These are phyloP conservation scores for Nycticebus coucang DNA, from an alignment of 2,113 vertebrate species.

Conservation along the genomic window DNA sequence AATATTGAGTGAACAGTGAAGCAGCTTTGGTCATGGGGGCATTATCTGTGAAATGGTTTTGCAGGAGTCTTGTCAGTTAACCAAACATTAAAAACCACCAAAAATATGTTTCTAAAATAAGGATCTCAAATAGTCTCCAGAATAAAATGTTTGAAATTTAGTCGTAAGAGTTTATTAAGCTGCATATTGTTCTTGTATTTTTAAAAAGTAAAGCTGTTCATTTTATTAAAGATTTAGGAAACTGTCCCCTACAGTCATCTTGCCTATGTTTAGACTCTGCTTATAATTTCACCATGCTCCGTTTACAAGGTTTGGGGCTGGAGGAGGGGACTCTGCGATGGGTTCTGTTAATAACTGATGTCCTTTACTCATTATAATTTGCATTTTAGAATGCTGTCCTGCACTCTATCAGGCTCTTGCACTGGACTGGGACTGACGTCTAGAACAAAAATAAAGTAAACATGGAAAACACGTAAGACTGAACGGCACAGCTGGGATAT, in stretches of 20 bases:
- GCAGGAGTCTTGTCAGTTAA: not conserved
- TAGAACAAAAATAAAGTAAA: constrained; percentile 49
- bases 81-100: not conserved
- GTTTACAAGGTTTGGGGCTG: not conserved
- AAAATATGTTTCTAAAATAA: not conserved
- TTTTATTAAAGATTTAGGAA: not conserved
- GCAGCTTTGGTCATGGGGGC: not conserved
- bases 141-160: not conserved
- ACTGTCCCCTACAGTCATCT: not conserved
- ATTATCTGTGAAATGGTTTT: not conserved
- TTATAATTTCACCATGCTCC: not conserved
- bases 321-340: not conserved
- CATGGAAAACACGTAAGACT: not conserved
- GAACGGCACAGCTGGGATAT: not conserved
- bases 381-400: constrained; percentile 52
- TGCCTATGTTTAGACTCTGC: not conserved
- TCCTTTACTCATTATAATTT: constrained; percentile 55
- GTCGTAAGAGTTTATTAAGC: not conserved
- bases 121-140: not conserved
- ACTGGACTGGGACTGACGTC: not conserved
- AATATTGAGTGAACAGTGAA: not conserved
- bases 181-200: not conserved
- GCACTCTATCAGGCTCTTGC: constrained; percentile 50
- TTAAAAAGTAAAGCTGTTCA: not conserved
- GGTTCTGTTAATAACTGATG: constrained; percentile 54